Evolutionary conservation across 2,797 vertebrate species (phyloP).

Genomic region (Oreochromis grahami): DNA sequence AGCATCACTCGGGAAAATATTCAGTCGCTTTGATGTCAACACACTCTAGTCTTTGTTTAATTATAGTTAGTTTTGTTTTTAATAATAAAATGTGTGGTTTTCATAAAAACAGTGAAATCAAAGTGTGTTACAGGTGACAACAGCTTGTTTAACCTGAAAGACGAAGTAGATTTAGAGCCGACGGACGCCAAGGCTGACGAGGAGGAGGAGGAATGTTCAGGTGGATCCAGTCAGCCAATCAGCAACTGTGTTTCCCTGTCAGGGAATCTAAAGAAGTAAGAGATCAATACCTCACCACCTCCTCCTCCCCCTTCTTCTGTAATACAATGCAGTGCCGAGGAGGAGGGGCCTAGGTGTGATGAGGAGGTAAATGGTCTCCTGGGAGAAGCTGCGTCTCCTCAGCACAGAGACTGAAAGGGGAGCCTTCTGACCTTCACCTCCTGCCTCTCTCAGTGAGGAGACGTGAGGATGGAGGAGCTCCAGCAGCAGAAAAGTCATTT

Average conservation of each 20-base stretch:
- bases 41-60: background rate
- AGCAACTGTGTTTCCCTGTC: background rate
- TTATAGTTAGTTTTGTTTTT: background rate
- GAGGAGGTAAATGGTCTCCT: background rate
- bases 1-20: background rate
- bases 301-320: background rate
- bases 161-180: background rate
- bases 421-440: background rate
- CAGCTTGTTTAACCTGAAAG: background rate
- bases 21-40: background rate
- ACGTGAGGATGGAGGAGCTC: background rate
- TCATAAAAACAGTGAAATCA: background rate
- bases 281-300: background rate
- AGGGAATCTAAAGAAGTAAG: background rate
- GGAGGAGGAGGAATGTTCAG: background rate
- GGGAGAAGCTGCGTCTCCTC: background rate
- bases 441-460: background rate
- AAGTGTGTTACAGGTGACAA: background rate
- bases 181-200: background rate
- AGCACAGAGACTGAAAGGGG: background rate
- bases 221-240: background rate
- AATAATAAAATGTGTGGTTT: background rate
- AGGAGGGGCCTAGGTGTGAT: background rate
- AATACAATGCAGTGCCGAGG: background rate
- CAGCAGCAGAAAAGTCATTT: background rate